Base-by-base conservation (phyloP, 2,888 invertebrate species). In the Microchrysa polita region DNA sequence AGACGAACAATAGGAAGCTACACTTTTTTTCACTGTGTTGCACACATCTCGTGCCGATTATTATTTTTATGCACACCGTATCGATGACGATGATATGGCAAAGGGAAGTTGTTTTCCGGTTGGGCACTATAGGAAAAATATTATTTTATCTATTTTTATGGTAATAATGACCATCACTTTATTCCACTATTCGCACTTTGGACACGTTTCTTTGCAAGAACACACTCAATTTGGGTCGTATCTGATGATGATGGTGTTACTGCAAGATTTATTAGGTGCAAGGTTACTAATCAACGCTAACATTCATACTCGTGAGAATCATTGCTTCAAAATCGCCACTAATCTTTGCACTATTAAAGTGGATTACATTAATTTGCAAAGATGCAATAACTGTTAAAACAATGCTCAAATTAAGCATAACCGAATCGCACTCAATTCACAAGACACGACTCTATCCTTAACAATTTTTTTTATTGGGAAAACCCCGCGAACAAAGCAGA, bases 81-180 rank as follows among this genome's bases (percentile, higher is more conserved):
- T 16, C 55, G 48, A 44, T 44, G 42, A 42, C 55, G 48, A 44
- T 44, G 42, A 42, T 2, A 20, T 16, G 44, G 22, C 14, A 42
- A 69, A 40, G 23, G 69, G 69, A 55, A 69, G 69, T 69, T 22
- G 40, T 57, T 55, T 69, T 69, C 69, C 69, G 69, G 69, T 57
- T 40, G 27, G 27, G 42, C 69, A 69, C 55, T 42, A 40, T 65
- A 27, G 40, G 18, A 18, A 10, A 34, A 67, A 55, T 34, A n/a
- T n/a, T n/a, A n/a, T n/a, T n/a, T n/a, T n/a, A 34, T 34, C 27
- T 5, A 34, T 34, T 34, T 5, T 34, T 34, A 65, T 14, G 44
- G 12, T 61, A 61, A 34, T 34, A n/a, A 34, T 34, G 27, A 34
- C 23, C 22, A 67, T 52, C 52, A 67, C 67, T 67, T 67, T 69